phyloP scores from a whole-genome alignment of 2,113 vertebrate genomes.

The Macrotus californicus region DNA sequence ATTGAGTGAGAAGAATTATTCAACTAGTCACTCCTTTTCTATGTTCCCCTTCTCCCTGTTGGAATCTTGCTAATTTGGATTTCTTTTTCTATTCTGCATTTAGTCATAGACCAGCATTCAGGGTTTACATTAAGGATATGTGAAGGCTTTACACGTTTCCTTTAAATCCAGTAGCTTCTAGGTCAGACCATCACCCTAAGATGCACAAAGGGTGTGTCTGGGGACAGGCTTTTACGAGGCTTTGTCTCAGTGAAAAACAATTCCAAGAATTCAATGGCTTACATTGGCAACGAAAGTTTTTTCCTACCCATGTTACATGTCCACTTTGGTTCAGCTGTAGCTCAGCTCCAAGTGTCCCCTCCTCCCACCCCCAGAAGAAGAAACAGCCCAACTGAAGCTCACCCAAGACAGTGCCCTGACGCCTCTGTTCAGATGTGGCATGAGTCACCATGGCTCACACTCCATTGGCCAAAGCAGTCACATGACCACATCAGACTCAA shows the following conservation, averaged over 20 bases:
- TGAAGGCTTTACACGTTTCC: neutral
- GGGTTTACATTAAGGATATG: neutral
- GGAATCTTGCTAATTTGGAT: neutral
- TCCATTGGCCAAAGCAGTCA: neutral
- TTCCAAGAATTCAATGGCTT: neutral
- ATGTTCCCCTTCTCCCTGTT: neutral
- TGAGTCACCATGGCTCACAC: accelerated
- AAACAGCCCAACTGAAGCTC: neutral
- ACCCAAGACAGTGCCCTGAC: accelerated
- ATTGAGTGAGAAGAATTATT: neutral
- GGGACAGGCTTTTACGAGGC: neutral
- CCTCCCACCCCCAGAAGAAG: too few relatives aligned
- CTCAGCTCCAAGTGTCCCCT: neutral
- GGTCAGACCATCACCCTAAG: neutral
- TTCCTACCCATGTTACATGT: neutral
- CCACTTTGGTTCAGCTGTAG: neutral
- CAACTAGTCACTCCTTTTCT: neutral
- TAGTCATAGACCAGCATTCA: neutral
- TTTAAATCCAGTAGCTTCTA: neutral
- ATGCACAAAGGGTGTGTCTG: neutral
- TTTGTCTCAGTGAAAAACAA: neutral
- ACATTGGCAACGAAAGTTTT: neutral
- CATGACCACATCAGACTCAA: neutral
- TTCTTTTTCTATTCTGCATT: neutral
- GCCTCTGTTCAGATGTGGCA: accelerated